Conservation (phyloP, 2,797 vertebrate genomes). For the Hylomyscus alleni region DNA sequence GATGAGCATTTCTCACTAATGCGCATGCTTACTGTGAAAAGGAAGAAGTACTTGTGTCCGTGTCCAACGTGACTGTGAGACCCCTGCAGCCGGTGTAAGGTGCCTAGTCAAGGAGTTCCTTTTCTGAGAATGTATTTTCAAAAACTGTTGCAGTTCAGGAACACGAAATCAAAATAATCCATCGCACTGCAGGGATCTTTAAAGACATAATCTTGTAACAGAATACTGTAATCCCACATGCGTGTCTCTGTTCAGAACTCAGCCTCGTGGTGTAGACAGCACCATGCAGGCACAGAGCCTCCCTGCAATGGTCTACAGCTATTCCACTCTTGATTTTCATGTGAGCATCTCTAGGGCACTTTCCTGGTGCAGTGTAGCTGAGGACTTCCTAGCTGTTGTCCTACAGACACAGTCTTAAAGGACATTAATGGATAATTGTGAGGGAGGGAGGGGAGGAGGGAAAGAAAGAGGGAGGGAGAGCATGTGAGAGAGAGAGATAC, state of each 20-base stretch:
- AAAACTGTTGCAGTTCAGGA: slow-evolving; percentile 1
- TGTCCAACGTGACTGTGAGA: background rate
- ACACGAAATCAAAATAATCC: background rate
- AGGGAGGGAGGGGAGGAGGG: no score
- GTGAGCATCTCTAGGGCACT: background rate
- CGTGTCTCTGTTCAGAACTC: background rate
- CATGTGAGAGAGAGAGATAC: background rate
- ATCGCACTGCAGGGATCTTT: background rate
- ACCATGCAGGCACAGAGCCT: background rate
- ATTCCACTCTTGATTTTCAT: background rate
- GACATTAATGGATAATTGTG: background rate
- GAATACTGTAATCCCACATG: background rate
- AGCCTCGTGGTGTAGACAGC: background rate
- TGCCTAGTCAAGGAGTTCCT: background rate
- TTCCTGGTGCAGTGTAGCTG: slow-evolving; percentile 8
- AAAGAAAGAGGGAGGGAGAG: no score
- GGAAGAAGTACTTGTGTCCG: background rate
- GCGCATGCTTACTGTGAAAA: slow-evolving; percentile 13
- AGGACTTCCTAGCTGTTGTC: slow-evolving; percentile 31
- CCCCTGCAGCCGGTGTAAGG: no score
- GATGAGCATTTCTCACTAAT: background rate
- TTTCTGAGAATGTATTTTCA: background rate
- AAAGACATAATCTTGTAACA: background rate
- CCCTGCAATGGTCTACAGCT: background rate
- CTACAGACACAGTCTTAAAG: background rate